Base-by-base conservation (phyloP, 2,888 invertebrate genomes). In the Drosophila trichaetosa region DNA sequence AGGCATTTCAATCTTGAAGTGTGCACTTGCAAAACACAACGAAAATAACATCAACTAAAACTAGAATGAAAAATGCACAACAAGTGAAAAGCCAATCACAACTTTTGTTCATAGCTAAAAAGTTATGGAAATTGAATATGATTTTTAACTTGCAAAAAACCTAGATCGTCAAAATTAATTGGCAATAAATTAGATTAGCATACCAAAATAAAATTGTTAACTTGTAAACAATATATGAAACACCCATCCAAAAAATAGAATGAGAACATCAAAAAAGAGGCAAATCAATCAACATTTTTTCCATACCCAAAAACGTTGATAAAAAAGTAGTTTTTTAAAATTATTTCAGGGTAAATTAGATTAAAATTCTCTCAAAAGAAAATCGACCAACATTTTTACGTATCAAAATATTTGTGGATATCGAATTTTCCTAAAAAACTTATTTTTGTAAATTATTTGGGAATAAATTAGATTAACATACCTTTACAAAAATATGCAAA, bases 1-100 rank as follows among this genome's bases (percentile, higher is more conserved):
- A 48, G 53, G 49, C 51, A 48, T 34, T 11, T 72, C 38, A 54
- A 24, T 48, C 29, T 36, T n/a, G 8, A 42, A n/a, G 31, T 27
- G 24, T 16, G n/a, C 29, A 54, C 40, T 46, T 21, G 4, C n/a
- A 13, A 21, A 60, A 31, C 42, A 42, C 6, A 13, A 21, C 7
- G 6, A 13, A 46, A 24, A 24, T 38, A 61, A 29, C 46, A 58
- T 36, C 59, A 60, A 60, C 51, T 31, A n/a, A 46, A 42, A 13
- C 48, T 21, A 21, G 21, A 10, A n/a, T 18, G 6, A n/a, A n/a
- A 51, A 51, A 31, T 27, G 18, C 49, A 49, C 27, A 42, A 11
- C 11, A 51, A 29, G 13, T 11, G 16, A 2, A 18, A 11, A 18
- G 2, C 18, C 29, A 53, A 53, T 24, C 16, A 11, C 10, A 16